Percentiles rank a stretch among this genome's conserved stretches.
phyloP scores from a whole-genome alignment of 2,113 vertebrate species.

The Embiotoca jacksoni region DNA sequence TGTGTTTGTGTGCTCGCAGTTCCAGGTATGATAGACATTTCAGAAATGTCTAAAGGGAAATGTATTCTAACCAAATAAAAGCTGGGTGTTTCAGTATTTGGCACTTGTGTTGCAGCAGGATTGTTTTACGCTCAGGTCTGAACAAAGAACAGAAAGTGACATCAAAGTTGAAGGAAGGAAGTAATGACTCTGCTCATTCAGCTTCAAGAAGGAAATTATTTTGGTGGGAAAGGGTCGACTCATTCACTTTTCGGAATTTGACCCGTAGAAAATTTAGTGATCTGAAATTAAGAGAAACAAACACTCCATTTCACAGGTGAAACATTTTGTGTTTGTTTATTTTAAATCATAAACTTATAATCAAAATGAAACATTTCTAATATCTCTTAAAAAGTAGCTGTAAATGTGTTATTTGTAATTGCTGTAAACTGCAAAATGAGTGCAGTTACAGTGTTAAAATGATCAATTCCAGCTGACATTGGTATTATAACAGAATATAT shows the following conservation, averaged over 20 bases:
- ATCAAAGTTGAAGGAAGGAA: conserved; percentile 63
- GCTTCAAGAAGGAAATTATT: conserved; percentile 42
- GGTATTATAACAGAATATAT: too few species aligned
- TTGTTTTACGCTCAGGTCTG: conserved; percentile 18
- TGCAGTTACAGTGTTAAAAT: too few species aligned
- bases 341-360: too few species aligned
- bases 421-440: too few species aligned
- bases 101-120: background rate
- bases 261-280: conserved; percentile 1
- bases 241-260: conserved; percentile 20
- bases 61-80: background rate
- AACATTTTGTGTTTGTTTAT: too few species aligned
- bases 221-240: background rate
- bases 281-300: background rate
- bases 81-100: background rate
- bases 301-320: too few species aligned
- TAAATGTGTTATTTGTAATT: too few species aligned
- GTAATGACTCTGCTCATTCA: conserved; percentile 52
- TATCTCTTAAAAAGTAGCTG: too few species aligned
- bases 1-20: background rate
- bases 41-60: background rate
- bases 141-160: conserved; percentile 28
- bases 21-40: background rate
- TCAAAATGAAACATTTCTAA: too few species aligned
- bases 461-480: too few species aligned